A percentile compares a stretch with the other conserved stretches of the same genome.
Conservation (phyloP, 2,797 vertebrate genomes). For the Paguma larvata region DNA sequence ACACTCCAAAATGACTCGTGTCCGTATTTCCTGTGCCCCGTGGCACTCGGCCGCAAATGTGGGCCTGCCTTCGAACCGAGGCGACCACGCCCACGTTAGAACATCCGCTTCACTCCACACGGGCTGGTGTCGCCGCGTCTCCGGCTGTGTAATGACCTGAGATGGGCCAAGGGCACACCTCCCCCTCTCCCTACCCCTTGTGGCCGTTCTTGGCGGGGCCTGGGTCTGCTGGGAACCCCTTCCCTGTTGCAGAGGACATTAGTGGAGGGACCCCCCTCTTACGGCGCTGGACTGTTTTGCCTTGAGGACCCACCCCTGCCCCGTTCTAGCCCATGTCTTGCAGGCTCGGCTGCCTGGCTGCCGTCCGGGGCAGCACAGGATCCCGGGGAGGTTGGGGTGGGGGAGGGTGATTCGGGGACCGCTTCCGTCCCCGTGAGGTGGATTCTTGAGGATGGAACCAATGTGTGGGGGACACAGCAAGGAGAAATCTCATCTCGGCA, state of each 20-base stretch:
- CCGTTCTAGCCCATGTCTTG: rapidly evolving
- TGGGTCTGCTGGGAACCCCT: rapidly evolving
- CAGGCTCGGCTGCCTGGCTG: rapidly evolving
- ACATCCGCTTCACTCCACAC: background rate
- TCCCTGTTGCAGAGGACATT: background rate
- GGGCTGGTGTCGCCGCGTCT: rapidly evolving
- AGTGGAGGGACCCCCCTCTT: no score
- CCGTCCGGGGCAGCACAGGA: background rate
- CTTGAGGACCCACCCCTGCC: background rate
- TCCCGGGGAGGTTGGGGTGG: background rate
- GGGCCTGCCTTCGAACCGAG: background rate
- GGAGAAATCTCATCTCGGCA: no score
- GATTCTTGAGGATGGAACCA: background rate
- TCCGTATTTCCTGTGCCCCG: background rate
- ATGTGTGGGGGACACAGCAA: rapidly evolving
- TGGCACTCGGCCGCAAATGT: background rate
- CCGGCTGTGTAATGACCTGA: rapidly evolving
- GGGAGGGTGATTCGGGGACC: background rate
- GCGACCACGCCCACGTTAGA: rapidly evolving
- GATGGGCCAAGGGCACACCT: background rate
- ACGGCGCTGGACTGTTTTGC: background rate
- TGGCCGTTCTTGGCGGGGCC: background rate
- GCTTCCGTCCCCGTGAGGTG: rapidly evolving
- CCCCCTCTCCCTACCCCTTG: background rate
- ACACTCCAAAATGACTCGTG: rapidly evolving